Percentiles rank a stretch among this genome's conserved stretches.
Evolutionary conservation across 2,888 invertebrate genomes (phyloP).

Genomic region (Salticus scenicus): DNA sequence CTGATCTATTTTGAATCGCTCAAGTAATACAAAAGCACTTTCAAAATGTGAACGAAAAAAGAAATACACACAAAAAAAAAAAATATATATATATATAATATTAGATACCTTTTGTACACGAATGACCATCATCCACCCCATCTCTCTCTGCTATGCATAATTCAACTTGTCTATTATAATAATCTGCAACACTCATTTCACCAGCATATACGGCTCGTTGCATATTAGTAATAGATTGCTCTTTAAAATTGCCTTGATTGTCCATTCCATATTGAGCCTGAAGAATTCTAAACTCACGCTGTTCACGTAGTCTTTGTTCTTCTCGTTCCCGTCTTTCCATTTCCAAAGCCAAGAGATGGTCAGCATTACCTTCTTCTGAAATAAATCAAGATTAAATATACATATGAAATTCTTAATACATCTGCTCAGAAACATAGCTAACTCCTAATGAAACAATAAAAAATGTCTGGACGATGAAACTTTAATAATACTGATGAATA

Average conservation of each 20-base stretch:
- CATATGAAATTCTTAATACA: too few relatives aligned
- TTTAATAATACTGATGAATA: too few relatives aligned
- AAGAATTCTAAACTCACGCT: conserved; percentile 86
- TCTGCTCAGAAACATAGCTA: too few relatives aligned
- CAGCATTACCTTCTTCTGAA: conserved; percentile 75
- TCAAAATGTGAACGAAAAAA: background rate
- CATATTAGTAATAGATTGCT: conserved; percentile 86
- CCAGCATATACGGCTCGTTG: conserved; percentile 88
- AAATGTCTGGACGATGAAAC: too few relatives aligned
- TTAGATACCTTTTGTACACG: conserved; percentile 83
- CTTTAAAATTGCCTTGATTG: conserved; percentile 86
- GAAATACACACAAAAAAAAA: too few relatives aligned
- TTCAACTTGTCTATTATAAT: conserved; percentile 87
- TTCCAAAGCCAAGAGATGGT: conserved; percentile 79
- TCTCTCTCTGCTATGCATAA: conserved; percentile 84
- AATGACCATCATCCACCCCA: conserved; percentile 88
- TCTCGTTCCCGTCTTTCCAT: conserved; percentile 81
- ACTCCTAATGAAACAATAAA: too few relatives aligned
- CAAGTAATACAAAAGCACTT: too few relatives aligned
- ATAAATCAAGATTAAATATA: too few relatives aligned
- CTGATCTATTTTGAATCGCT: too few relatives aligned
- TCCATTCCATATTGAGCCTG: conserved; percentile 93
- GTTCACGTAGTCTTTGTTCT: conserved; percentile 84
- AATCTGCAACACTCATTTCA: conserved; percentile 88
- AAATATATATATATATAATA: background rate